Base-by-base conservation (phyloP, 2,797 vertebrate genomes). In the Champsocephalus gunnari region DNA sequence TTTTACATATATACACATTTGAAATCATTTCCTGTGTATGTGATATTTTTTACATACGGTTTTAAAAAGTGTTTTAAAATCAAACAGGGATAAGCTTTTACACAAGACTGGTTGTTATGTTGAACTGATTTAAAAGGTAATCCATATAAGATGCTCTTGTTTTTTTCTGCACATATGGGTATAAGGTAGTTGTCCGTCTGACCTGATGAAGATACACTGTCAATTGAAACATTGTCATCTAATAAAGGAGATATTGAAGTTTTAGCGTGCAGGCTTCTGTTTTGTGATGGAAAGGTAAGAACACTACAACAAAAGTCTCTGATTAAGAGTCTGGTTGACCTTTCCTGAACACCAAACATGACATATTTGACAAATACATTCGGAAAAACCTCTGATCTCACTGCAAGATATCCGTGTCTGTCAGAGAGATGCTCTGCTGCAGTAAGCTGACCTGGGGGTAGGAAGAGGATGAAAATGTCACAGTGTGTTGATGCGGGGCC, bases 391-490 rank as follows among this genome's bases (percentile, higher is more conserved):
- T 11, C 34, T 38, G 6, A 9, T 14, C 10, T 86, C 64, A 84
- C 44, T 67, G 80, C 21, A 82, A 58, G 28, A 77, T 5, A 0
- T 83, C 85, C 1, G 69, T 2, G 49, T 91, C 85, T 1, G 68
- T 66, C 64, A 85, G 75, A 34, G 75, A 80, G 41, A 69, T 19
- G 2, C 60, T 79, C 56, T 80, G 82, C 66, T 87, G 83, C 2
- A 80, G 71, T 0, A 71, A 58, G 84, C 48, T 68, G 53, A 80
- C 44, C 73, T 47, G 85, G 0, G 70, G 56, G 60, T 68, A 84
- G 1, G 88, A 82, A 0, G 77, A 79, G 24, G 85, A 71, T 3
- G 76, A 77, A 0, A 88, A 84, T 1, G 84, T 84, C 47, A 87
- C 85, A 0, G 67, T 6, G 14, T 82, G 80, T 32, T 84, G 88